Evolutionary conservation across 2,113 vertebrate species (phyloP).

Genomic region (Corythornis vintsioides): DNA sequence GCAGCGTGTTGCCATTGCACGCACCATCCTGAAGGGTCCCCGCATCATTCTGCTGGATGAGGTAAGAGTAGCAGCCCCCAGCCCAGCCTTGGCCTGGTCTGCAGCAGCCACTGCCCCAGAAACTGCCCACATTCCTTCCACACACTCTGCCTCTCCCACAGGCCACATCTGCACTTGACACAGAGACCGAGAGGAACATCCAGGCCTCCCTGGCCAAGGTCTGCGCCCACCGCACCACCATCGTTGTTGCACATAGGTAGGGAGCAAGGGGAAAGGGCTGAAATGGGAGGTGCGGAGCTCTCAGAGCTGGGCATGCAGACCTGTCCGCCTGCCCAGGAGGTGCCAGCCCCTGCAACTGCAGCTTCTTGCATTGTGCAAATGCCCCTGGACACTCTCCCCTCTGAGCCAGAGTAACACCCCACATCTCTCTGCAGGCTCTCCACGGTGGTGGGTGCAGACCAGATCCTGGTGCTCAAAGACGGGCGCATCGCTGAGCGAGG

Average conservation of each 20-base stretch:
- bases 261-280: not conserved
- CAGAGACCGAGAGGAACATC: constrained; percentile 93
- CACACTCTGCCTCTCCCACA: not conserved
- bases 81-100: not conserved
- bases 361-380: not conserved
- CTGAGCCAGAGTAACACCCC: not conserved
- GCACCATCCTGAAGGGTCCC: constrained; percentile 94
- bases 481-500: constrained; percentile 88
- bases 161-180: constrained; percentile 95
- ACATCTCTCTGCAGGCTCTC: constrained; percentile 81
- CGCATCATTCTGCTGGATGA: constrained; percentile 93
- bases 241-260: constrained; percentile 95
- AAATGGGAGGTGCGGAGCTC: not conserved
- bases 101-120: not conserved
- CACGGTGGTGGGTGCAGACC: constrained; percentile 90
- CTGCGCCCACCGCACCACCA: constrained; percentile 87
- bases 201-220: constrained; percentile 91
- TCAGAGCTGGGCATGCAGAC: not conserved
- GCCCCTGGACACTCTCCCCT: not conserved
- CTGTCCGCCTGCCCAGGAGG: not conserved
- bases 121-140: not conserved
- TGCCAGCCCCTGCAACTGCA: not conserved
- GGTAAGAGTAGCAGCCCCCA: constrained; percentile 65
- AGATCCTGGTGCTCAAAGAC: constrained; percentile 91
- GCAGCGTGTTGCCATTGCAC: constrained; percentile 93